Evolutionary conservation across 2,888 invertebrate genomes (phyloP), one percentile per base, ranked within the genome.

Genomic region (Orchesellides sinensis): DNA sequence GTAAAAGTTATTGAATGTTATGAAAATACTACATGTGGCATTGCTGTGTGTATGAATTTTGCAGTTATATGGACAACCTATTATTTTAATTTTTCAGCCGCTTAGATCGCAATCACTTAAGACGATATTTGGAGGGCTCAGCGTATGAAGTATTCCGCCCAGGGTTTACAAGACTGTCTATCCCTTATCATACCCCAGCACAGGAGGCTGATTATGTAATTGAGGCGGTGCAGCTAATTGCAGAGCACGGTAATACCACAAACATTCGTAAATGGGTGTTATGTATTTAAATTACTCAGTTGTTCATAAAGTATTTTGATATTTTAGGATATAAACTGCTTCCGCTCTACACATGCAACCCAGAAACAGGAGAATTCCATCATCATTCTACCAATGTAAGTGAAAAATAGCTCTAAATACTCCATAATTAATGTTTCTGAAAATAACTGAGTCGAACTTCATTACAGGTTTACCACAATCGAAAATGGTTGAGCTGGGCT

Each of bases 291-390:
- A 32, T 2, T 23, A n/a, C 23, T 29, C 12, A 45, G 23, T 52
- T 49, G 12, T 27, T 10, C 4, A 29, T 25, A 45, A 47, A 1
- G 35, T 68, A 47, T 77, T 32, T 45, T n/a, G 14, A 17, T 29
- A 27, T 21, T 4, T 8, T 35, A 85, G 85, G 94, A 0, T 96
- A 96, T 95, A 96, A 96, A 89, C 92, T 97, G 52, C 90, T 97
- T 70, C 97, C 97, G 0, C 95, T 96, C 90, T 97, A 97, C 89
- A 92, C 94, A 10, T 93, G 96, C n/a, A 96, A 96, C 89, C 93
- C 95, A 4, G 94, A 96, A 89, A 96, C 96, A 0, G 97, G 96
- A 0, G 96, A 96, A 90, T 97, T 97, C 96, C 93, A 94, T 83
- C 96, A 97, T 89, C 94, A 94, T 89, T 93, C 94, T 0, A 95